A percentile compares a stretch with the other conserved stretches of the same genome.
Conservation (phyloP, 2,797 vertebrate species). For the Gila robusta region DNA sequence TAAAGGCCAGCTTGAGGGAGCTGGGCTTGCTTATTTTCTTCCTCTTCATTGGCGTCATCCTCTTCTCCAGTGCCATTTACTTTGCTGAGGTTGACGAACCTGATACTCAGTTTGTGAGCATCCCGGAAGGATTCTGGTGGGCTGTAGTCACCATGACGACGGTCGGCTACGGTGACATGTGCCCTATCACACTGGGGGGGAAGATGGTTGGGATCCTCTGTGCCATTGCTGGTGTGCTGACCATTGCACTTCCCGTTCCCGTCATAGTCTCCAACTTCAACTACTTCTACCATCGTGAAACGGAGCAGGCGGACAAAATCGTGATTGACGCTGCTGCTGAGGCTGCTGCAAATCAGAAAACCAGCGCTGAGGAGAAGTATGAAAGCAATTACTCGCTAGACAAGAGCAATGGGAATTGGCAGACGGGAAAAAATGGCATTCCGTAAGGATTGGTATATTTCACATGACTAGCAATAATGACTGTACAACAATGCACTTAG, state of each 20-base stretch:
- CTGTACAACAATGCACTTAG: slow-evolving; percentile 59
- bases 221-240: slow-evolving; percentile 95
- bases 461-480: slow-evolving; percentile 58
- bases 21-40: slow-evolving; percentile 95
- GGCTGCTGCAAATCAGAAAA: slow-evolving; percentile 76
- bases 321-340: slow-evolving; percentile 85
- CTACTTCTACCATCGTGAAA: slow-evolving; percentile 97
- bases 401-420: slow-evolving; percentile 87
- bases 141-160: slow-evolving; percentile 99
- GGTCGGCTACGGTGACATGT: slow-evolving; percentile 98
- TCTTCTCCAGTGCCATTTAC: slow-evolving; percentile 97
- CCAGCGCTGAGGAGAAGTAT: slow-evolving; percentile 70
- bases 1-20: slow-evolving; percentile 93
- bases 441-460: slow-evolving; percentile 51
- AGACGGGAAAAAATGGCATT: slow-evolving; percentile 85
- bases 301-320: slow-evolving; percentile 91
- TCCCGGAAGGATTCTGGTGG: slow-evolving; percentile 99
- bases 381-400: slow-evolving; percentile 89
- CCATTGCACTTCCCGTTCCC: slow-evolving; percentile 95
- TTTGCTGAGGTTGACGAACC: slow-evolving; percentile 99
- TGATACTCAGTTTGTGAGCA: slow-evolving; percentile 96
- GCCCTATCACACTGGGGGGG: slow-evolving; percentile 92
- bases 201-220: slow-evolving; percentile 98
- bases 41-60: slow-evolving; percentile 97
- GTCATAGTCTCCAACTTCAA: slow-evolving; percentile 99